phyloP scores from a whole-genome alignment of 2,888 invertebrate species.

The Netelia fuscicornis region DNA sequence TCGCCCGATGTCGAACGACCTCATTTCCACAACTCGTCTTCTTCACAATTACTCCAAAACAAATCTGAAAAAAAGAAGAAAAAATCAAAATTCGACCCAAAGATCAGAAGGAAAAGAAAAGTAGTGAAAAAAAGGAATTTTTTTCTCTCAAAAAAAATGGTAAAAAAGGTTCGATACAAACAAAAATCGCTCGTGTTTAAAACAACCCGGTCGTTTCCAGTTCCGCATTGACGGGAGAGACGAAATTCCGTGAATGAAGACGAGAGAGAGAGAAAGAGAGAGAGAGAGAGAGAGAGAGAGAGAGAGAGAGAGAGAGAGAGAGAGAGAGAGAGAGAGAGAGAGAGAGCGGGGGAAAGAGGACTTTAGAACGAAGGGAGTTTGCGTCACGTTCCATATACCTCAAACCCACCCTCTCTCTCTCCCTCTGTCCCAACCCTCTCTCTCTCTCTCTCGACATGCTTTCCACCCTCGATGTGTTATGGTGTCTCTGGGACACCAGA shows the following conservation, averaged over 20 bases:
- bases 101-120: too few species aligned
- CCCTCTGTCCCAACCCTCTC: slow-evolving; percentile 2
- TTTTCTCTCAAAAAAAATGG: too few species aligned
- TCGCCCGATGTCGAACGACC: too few species aligned
- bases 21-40: too few species aligned
- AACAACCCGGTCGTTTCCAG: neutral
- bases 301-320: slow-evolving; percentile 4
- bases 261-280: slow-evolving; percentile 3
- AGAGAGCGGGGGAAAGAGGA: slow-evolving; percentile 3
- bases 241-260: slow-evolving; percentile 46
- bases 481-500: slow-evolving; percentile 62
- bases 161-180: neutral
- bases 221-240: slow-evolving; percentile 5
- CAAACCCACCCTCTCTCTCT: slow-evolving; percentile 2
- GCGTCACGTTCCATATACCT: slow-evolving; percentile 5
- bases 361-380: neutral
- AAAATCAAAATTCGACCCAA: too few species aligned
- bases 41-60: too few species aligned
- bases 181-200: neutral
- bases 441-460: slow-evolving; percentile 31
- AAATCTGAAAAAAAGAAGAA: too few species aligned
- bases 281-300: neutral
- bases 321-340: slow-evolving; percentile 3
- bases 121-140: too few species aligned
- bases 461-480: slow-evolving; percentile 54